A percentile compares a stretch with the other conserved stretches of the same genome.
phyloP scores from a whole-genome alignment of 2,113 vertebrate genomes.

The Pituophis catenifer region DNA sequence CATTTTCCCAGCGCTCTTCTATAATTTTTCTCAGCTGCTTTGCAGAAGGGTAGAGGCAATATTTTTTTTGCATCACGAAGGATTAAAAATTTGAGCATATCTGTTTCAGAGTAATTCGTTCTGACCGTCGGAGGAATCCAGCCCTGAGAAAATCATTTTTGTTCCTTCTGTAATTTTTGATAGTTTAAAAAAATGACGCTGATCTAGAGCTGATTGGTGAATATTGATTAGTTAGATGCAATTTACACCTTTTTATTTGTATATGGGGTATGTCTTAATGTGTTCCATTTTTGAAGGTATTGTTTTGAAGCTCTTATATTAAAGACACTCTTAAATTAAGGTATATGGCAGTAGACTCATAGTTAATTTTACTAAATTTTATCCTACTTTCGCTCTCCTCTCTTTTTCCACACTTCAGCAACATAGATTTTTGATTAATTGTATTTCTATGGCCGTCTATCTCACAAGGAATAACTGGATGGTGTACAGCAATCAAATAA shows the following conservation, averaged over 20 bases:
- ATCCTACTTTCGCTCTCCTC: not conserved
- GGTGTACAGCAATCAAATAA: not conserved
- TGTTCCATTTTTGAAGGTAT: slow-evolving; percentile 40
- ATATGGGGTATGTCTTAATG: fast-evolving
- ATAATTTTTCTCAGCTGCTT: not conserved
- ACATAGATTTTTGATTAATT: not conserved
- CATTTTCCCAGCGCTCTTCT: not conserved
- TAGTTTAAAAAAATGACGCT: fast-evolving
- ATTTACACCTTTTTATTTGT: fast-evolving
- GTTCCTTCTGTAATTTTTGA: not conserved
- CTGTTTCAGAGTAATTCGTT: not conserved
- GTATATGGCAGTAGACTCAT: not conserved
- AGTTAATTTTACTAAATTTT: not conserved
- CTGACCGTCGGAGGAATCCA: not conserved
- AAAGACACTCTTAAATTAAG: not conserved
- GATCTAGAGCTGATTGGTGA: fast-evolving
- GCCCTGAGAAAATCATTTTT: fast-evolving
- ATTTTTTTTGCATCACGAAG: not conserved
- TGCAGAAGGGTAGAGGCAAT: not conserved
- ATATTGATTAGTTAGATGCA: not conserved
- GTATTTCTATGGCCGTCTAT: not conserved
- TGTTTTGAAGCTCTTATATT: slow-evolving; percentile 53
- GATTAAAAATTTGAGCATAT: fast-evolving
- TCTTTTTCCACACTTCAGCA: not conserved
- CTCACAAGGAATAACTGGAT: not conserved